phyloP scores from a whole-genome alignment of 2,797 vertebrate species.

The Ciconia nigra region DNA sequence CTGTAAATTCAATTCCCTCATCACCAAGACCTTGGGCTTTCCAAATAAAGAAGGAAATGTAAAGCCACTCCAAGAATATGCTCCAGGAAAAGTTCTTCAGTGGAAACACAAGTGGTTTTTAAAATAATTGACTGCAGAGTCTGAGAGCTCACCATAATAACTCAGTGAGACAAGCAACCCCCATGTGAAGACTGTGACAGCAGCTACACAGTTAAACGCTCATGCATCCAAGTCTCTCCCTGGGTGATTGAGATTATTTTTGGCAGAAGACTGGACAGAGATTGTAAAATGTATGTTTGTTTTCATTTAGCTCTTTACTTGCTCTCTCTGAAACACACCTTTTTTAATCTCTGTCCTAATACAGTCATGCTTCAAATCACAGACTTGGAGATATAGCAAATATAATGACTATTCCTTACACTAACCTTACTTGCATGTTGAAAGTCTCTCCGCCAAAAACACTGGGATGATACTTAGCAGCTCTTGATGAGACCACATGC shows the following conservation, averaged over 20 bases:
- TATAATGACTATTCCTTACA: neutral
- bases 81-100: neutral
- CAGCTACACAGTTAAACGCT: slow-evolving; percentile 12
- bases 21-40: neutral
- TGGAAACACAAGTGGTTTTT: neutral
- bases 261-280: neutral
- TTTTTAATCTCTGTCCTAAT: neutral
- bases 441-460: neutral
- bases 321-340: neutral
- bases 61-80: neutral
- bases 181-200: neutral
- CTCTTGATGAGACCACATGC: neutral
- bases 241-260: neutral
- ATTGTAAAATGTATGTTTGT: neutral
- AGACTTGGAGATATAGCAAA: neutral
- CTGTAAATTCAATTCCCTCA: neutral
- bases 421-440: neutral
- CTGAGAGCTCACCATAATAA: neutral
- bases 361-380: neutral
- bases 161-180: neutral
- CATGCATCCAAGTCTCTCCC: neutral
- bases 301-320: neutral
- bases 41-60: neutral
- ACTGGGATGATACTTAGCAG: neutral
- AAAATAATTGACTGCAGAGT: neutral